Base-by-base conservation (phyloP, 2,113 vertebrate genomes). In the Mobula hypostoma region DNA sequence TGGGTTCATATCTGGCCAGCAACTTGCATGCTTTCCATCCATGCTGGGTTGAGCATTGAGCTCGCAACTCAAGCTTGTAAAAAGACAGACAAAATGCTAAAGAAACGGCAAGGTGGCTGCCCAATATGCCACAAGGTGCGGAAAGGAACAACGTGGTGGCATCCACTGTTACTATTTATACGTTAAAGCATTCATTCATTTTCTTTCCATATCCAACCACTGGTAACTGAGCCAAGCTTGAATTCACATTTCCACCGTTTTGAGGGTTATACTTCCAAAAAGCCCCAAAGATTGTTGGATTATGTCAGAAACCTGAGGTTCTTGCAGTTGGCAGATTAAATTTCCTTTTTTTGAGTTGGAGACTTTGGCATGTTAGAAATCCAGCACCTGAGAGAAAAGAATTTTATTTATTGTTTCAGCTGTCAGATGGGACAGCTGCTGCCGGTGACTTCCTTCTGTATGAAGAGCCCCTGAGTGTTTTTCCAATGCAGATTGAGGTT, bases 351-450 rank as follows among this genome's bases (percentile, higher is more conserved):
- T 74, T 24, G 21, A 48, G 32, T 7, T 93, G 40, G 70, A 93
- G 21, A 72, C 90, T 48, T 66, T 32, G 32, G 88, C 21, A 66
- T 74, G 36, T 93, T 76, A 36, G 70, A 93, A 93, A 93, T 74
- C 70, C 40, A 93, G 29, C 91, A 93, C 91, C 70, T 76, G 32
- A 74, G 68, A 74, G 91, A 56, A 74, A 74, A 76, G 68, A 56
- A 93, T 76, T 63, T 90, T 0, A 66, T 90, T 93, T 93, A 93
- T 93, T 93, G 91, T 93, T 93, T 56, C 91, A 93, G n/a, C 91
- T 93, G 70, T 93, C 91, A 56, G 15, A 90, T 68, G 85, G 29
- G 32, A 12, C n/a, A 66, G 63, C 61, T 7, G 15, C 7, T 17
- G 61, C 14, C 61, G 66, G 61, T n/a, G 29, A 63, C 85, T 93